Evolutionary conservation across 2,888 invertebrate genomes (phyloP), one percentile per base, ranked within the genome.

Genomic region (Charanyca ferruginea): DNA sequence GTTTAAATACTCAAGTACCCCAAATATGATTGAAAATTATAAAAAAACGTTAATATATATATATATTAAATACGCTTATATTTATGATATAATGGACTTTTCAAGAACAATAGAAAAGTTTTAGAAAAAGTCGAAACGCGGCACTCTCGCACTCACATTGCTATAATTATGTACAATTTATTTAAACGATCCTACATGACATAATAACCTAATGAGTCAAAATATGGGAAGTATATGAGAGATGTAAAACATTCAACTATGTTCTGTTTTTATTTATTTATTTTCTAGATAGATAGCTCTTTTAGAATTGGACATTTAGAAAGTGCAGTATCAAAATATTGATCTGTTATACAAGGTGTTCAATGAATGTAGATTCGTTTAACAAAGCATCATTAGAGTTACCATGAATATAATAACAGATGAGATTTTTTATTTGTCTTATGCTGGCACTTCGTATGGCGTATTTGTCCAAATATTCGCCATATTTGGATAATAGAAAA

Each of bases 41-140:
- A 63, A 66, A 57, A 77, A 61, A 75, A 62, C 59, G 67, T 82
- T 77, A 69, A 66, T 68, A 73, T 69, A 73, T 32, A 76, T 72
- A 73, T 68, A 82, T 63, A 75, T 74, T 72, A 71, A 62, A 77
- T 83, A 82, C 65, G 70, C 75, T 76, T 85, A 84, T 35, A 73
- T 61, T 79, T 74, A 77, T 47, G 66, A 77, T 75, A 75, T 63
- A 72, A 77, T 70, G 71, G 76, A 79, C 74, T 79, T 73, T 77
- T 79, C 74, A 69, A 66, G 73, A 79, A 77, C 69, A 60, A 73
- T 83, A 83, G 70, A 83, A 83, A 86, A 83, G 74, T 77, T 74
- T 64, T 66, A 63, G 73, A 83, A 83, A 83, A 83, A 55, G 65
- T 73, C 75, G n/a, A 73, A 80, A 75, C 80, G 62, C 72, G 54